Percentiles rank a stretch among this genome's conserved stretches.
Conservation (phyloP, 1,140 invertebrate species). For the Harlomillsia oculata region DNA sequence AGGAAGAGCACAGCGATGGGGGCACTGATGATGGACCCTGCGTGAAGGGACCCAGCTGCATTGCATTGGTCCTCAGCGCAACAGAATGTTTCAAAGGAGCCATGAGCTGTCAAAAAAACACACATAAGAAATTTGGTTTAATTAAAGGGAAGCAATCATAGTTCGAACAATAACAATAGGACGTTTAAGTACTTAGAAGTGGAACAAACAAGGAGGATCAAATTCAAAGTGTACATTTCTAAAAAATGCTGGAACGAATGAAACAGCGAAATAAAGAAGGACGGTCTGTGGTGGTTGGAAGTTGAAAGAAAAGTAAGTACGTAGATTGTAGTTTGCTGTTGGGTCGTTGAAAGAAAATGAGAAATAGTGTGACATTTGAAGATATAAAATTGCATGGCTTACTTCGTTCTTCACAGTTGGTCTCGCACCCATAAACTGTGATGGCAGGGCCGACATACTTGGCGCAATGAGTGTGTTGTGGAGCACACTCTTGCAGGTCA, state of each 20-base stretch:
- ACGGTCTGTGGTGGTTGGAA: no score
- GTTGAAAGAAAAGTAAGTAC: no score
- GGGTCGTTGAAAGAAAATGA: no score
- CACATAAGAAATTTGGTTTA: background rate
- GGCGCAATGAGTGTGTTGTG: constrained; percentile 10
- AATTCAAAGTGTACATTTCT: no score
- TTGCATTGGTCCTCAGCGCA: constrained; percentile 24
- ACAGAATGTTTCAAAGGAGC: constrained; percentile 20
- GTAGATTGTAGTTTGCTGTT: no score
- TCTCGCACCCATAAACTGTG: constrained; percentile 23
- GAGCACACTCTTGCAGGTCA: constrained; percentile 14
- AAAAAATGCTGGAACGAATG: no score
- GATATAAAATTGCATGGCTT: constrained; percentile 11
- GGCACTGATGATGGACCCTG: background rate
- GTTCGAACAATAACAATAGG: no score
- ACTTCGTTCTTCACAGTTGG: constrained; percentile 25
- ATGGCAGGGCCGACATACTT: constrained; percentile 22
- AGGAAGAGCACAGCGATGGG: background rate
- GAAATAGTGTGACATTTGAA: background rate
- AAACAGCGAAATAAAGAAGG: no score
- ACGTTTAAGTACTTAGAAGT: no score
- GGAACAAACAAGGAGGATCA: no score
- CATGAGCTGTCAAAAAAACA: constrained; percentile 6
- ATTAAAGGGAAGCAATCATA: no score
- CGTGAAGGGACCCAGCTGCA: background rate